Percentiles rank a stretch among this genome's conserved stretches.
These are phyloP conservation scores for Notoglanidium macrostoma DNA, from an alignment of 2,797 vertebrate genomes.

Conservation along the genomic window DNA sequence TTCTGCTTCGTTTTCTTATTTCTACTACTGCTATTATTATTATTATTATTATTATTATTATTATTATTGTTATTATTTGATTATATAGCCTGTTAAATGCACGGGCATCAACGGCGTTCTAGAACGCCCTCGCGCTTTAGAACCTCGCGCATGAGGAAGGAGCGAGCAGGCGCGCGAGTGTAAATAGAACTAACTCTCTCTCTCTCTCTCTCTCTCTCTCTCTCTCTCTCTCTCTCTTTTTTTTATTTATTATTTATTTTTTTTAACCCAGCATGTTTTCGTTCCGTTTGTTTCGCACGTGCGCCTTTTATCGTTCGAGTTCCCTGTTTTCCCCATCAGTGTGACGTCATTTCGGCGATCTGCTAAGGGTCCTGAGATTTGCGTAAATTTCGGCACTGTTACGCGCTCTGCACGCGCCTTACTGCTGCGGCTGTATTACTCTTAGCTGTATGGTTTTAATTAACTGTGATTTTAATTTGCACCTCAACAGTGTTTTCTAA, in stretches of 20 bases:
- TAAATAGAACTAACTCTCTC: neutral
- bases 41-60: too few relatives aligned
- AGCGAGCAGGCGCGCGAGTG: neutral
- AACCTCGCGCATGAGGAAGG: neutral
- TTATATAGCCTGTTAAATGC: neutral
- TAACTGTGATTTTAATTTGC: neutral
- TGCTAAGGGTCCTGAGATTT: neutral
- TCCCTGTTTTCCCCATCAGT: neutral
- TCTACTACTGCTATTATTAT: neutral
- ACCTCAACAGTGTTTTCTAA: neutral
- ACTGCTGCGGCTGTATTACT: too few relatives aligned
- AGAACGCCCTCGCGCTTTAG: neutral
- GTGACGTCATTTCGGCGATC: neutral
- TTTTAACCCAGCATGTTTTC: neutral
- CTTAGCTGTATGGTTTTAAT: neutral
- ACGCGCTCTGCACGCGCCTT: neutral
- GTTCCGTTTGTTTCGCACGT: neutral
- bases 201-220: too few relatives aligned
- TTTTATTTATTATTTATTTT: too few relatives aligned
- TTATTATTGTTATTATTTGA: neutral
- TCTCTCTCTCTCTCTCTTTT: neutral
- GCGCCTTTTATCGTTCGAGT: neutral
- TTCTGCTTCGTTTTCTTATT: neutral
- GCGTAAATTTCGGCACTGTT: neutral
- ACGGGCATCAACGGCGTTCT: neutral